Evolutionary conservation across 2,113 vertebrate genomes (phyloP), one percentile per base, ranked within the genome.

Genomic region (Passer domesticus): DNA sequence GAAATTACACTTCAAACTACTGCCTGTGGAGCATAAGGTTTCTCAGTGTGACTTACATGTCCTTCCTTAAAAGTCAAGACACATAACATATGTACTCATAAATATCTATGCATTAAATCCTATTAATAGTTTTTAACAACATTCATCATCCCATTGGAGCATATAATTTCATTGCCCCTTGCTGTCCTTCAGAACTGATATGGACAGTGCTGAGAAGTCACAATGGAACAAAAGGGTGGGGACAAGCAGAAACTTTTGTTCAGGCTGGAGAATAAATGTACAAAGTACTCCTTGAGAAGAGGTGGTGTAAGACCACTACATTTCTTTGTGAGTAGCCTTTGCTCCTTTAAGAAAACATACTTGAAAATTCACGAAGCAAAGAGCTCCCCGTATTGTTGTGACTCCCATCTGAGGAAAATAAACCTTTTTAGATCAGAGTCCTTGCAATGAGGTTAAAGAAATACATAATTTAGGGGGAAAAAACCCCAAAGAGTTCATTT

Each of bases 401-500:
- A 56, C 16, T 73, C 66, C n/a, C 8, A 13, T 19, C 16, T 70
- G 19, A 67, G 27, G 24, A 88, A 84, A 62, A 58, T 1, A 46
- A 67, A 27, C 5, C 4, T 59, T 77, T 83, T 81, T 55, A 60
- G n/a, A 27, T 27, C 17, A 35, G 21, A 76, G 22, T 43, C 25
- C 17, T 41, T 76, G 30, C 4, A 33, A 15, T 37, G 31, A 56
- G 10, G 13, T 63, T 50, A 67, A 7, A 41, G 22, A 91, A 87
- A 63, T 27, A n/a, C 0, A 0, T 64, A 20, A 27, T 52, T 62
- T 47, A 1, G 39, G 3, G 14, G 15, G 10, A 3, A 43, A 2
- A 75, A 83, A 60, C 8, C 2, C 23, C 12, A 3, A 83, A 41
- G 13, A n/a, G 0, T 43, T 78, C 2, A 50, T 75, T 89, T 91